phyloP scores from a whole-genome alignment of 2,888 invertebrate genomes.

The Alcis repandata region DNA sequence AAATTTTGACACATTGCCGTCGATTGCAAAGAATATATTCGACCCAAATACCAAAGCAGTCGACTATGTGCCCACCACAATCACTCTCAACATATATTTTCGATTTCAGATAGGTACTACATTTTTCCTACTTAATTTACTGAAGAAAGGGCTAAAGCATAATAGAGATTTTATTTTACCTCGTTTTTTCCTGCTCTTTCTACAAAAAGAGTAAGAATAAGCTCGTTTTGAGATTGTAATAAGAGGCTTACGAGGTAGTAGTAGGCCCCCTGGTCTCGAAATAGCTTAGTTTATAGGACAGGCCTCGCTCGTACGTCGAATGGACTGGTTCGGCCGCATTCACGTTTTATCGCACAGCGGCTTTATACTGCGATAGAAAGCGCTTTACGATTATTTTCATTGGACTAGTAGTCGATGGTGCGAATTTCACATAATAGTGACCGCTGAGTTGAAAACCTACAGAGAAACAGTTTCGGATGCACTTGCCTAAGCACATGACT shows the following conservation, averaged over 20 bases:
- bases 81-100: neutral
- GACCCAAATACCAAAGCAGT: neutral
- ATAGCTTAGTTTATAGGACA: constrained; percentile 5
- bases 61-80: neutral
- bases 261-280: neutral
- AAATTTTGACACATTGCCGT: constrained; percentile 21
- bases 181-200: too few species aligned
- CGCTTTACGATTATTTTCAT: constrained; percentile 19
- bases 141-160: too few species aligned
- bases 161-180: too few species aligned
- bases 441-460: neutral
- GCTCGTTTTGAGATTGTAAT: too few species aligned
- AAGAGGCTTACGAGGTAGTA: too few species aligned
- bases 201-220: too few species aligned
- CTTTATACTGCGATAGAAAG: constrained; percentile 9
- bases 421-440: constrained; percentile 18
- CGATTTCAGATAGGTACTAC: neutral
- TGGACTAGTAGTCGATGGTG: neutral
- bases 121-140: neutral
- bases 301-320: neutral
- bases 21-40: constrained; percentile 1
- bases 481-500: too few species aligned
- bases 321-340: neutral
- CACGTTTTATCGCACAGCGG: constrained; percentile 21
- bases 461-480: neutral